Evolutionary conservation across 1,140 invertebrate species (phyloP).

Genomic region (Lithobius niger): DNA sequence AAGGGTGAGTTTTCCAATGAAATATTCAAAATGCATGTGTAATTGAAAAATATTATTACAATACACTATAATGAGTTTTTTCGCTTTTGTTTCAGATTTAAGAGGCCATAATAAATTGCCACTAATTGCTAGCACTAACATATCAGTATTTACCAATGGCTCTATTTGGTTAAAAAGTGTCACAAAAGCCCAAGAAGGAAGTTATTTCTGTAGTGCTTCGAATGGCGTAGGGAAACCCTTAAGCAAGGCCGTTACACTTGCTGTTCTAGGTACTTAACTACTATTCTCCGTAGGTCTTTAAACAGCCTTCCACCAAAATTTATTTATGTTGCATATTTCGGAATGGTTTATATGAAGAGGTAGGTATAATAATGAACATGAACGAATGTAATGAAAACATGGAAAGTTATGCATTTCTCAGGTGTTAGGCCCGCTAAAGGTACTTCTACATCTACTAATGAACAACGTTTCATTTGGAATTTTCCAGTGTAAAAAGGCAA

Average conservation of each 20-base stretch:
- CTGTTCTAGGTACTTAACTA: background rate
- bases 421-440: too few relatives aligned
- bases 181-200: background rate
- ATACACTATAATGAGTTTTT: background rate
- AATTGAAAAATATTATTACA: background rate
- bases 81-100: background rate
- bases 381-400: too few relatives aligned
- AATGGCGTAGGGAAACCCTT: background rate
- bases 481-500: too few relatives aligned
- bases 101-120: background rate
- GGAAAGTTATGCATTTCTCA: too few relatives aligned
- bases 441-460: too few relatives aligned
- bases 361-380: too few relatives aligned
- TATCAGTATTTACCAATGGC: background rate
- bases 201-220: background rate
- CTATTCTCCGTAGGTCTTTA: too few relatives aligned
- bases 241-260: background rate
- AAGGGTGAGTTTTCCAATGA: background rate
- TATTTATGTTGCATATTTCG: too few relatives aligned
- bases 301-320: too few relatives aligned
- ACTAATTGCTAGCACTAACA: background rate
- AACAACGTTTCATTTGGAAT: too few relatives aligned
- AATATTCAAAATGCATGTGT: background rate
- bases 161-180: background rate
- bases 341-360: too few relatives aligned